Evolutionary conservation across 2,888 invertebrate species (phyloP).

Genomic region (Automeris io): DNA sequence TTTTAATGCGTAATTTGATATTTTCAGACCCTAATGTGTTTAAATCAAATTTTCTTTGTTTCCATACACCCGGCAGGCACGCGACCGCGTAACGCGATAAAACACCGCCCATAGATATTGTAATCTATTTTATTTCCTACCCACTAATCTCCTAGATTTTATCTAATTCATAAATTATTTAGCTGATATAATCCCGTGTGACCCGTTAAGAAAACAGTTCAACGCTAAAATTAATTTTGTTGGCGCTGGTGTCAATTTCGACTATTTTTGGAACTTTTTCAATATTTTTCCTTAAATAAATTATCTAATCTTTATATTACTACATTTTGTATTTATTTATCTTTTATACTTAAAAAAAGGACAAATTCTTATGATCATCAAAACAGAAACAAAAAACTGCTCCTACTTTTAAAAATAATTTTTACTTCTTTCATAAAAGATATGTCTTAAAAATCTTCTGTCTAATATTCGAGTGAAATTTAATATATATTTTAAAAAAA

Average conservation of each 20-base stretch:
- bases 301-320: too few species aligned
- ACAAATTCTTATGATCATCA: too few species aligned
- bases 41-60: constrained; percentile 52
- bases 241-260: not conserved
- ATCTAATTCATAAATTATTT: constrained; percentile 63
- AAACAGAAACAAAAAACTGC: too few species aligned
- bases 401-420: too few species aligned
- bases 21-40: constrained; percentile 6
- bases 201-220: constrained; percentile 50
- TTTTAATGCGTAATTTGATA: constrained; percentile 4
- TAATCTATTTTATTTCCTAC: constrained; percentile 56
- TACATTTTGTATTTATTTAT: too few species aligned
- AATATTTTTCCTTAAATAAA: not conserved
- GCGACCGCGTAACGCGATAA: constrained; percentile 57
- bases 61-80: constrained; percentile 43
- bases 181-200: constrained; percentile 52
- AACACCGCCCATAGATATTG: constrained; percentile 52
- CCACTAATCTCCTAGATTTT: constrained; percentile 50
- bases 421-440: too few species aligned
- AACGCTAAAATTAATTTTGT: constrained; percentile 57
- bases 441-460: too few species aligned
- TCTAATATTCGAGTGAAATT: too few species aligned
- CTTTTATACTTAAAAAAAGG: too few species aligned
- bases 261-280: not conserved
- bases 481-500: too few species aligned